phyloP scores from a whole-genome alignment of 2,888 invertebrate genomes.

The Eubasilissa splendida region DNA sequence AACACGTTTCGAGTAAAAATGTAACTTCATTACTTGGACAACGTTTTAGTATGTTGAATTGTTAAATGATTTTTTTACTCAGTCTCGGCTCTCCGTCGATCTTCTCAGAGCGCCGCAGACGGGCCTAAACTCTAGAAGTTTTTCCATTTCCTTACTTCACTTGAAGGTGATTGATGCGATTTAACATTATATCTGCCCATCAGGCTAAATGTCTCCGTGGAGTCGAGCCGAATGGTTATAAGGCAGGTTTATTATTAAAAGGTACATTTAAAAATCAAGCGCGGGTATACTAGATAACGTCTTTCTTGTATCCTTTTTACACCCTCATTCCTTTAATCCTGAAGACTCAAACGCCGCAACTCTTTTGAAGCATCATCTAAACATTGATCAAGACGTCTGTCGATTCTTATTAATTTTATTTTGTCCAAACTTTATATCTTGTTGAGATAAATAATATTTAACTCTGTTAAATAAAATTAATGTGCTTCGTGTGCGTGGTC shows the following conservation, averaged over 20 bases:
- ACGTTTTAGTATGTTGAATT: neutral
- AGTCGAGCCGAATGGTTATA: neutral
- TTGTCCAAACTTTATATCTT: no score
- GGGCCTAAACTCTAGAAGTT: constrained; percentile 52
- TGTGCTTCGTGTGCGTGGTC: no score
- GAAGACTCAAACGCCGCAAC: neutral
- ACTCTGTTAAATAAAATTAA: no score
- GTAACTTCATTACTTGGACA: neutral
- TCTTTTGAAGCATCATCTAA: constrained; percentile 10
- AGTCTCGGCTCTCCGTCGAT: neutral
- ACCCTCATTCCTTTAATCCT: neutral
- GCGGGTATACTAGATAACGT: neutral
- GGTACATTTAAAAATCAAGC: neutral
- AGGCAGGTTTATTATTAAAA: constrained; percentile 7
- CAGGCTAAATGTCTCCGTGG: constrained; percentile 12
- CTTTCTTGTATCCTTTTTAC: constrained; percentile 5
- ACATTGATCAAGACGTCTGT: constrained; percentile 16
- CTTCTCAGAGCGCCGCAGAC: constrained; percentile 2
- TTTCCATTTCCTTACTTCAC: constrained; percentile 58
- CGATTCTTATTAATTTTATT: no score
- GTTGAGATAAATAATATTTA: no score
- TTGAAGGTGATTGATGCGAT: constrained; percentile 57
- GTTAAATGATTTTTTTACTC: neutral
- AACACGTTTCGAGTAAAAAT: neutral
- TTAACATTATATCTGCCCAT: constrained; percentile 45